Evolutionary conservation across 2,888 invertebrate genomes (phyloP).

Genomic region (Trilocha varians): DNA sequence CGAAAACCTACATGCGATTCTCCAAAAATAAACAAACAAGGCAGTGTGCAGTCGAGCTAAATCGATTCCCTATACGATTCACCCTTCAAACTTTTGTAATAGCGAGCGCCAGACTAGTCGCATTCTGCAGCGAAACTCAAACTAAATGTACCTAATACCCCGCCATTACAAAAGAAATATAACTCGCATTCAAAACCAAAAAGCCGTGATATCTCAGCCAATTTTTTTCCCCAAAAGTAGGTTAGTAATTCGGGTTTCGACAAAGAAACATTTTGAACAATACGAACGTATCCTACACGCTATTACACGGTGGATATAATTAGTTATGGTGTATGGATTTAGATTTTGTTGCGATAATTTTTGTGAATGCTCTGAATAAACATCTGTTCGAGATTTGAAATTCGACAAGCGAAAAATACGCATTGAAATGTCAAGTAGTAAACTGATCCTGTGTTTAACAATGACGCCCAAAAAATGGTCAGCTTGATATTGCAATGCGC

Average conservation of each 20-base stretch:
- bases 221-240: conserved; percentile 68
- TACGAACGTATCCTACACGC: conserved; percentile 37
- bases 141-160: conserved; percentile 33
- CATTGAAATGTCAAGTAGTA: conserved; percentile 66
- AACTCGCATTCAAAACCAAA: conserved; percentile 59
- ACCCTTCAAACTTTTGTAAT: conserved; percentile 65
- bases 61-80: conserved; percentile 53
- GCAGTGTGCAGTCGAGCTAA: conserved; percentile 44
- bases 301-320: conserved; percentile 71
- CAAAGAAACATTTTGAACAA: conserved; percentile 54
- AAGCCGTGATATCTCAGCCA: conserved; percentile 59
- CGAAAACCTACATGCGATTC: conserved; percentile 65
- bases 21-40: conserved; percentile 52
- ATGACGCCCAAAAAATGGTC: conserved; percentile 60
- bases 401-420: conserved; percentile 50
- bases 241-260: conserved; percentile 66
- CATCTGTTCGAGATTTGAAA: conserved; percentile 63
- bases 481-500: conserved; percentile 16
- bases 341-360: conserved; percentile 70
- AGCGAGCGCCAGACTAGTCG: conserved; percentile 24
- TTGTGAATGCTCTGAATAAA: conserved; percentile 60
- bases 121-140: conserved; percentile 18
- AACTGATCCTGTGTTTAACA: conserved; percentile 59
- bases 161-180: conserved; percentile 56
- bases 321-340: conserved; percentile 72